Evolutionary conservation across 2,888 invertebrate genomes (phyloP), one percentile per base, ranked within the genome.

Genomic region (Macrosoma leucophasiata): DNA sequence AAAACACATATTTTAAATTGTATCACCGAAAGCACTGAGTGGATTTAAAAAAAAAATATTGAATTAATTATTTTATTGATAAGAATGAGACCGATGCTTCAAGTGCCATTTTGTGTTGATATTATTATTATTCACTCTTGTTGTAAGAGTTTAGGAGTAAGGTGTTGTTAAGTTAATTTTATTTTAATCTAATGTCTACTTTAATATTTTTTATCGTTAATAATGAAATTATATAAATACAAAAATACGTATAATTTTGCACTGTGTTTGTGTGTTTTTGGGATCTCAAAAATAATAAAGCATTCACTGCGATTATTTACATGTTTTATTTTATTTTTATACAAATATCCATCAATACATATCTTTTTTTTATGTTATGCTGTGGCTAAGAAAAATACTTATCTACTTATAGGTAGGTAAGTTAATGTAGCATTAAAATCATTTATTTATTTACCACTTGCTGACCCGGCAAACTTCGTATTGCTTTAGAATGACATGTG

Each of bases 201-300:
- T 52, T 43, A 56, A 50, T 48, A 48, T 46, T 46, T 48, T 43
- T 49, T 38, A 34, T 48, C 32, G 41, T 48, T 43, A 51, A 50
- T 43, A 48, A 49, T 43, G 45, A 48, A 52, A 52, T 38, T 46
- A 58, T 47, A 46, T 49, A 46, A 55, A 52, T 54, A 29, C 13
- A 13, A 8, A n/a, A n/a, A n/a, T n/a, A n/a, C n/a, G n/a, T n/a
- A n/a, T n/a, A n/a, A 52, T 46, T 57, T 59, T 72, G 73, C 78
- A 77, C 77, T 55, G 71, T 77, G 76, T 82, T 77, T 74, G 75
- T 72, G 81, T 79, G 81, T 84, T 84, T 84, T 84, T 84, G 84
- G 76, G 82, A 84, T 84, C 82, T 82, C 84, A 79, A 78, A 79
- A 84, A 82, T 76, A 79, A 76, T 62, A 77, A 70, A 68, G 62